These are phyloP conservation scores for Sepioteuthis lessoniana DNA, from an alignment of 2,888 invertebrate genomes.

Conservation along the genomic window DNA sequence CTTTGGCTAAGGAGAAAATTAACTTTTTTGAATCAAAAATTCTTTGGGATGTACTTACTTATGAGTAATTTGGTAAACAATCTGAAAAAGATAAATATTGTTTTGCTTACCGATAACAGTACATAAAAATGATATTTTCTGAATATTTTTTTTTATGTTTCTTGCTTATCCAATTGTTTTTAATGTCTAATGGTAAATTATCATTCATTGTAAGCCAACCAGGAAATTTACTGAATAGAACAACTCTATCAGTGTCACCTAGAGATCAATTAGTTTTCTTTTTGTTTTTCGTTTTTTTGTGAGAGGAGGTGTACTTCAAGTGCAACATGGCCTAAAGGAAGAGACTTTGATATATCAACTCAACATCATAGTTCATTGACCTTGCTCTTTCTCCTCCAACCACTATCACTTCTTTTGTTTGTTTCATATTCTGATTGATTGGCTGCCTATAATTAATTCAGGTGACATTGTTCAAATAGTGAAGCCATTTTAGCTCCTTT, in stretches of 20 bases:
- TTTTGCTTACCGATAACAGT: too few relatives aligned
- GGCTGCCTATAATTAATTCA: constrained; percentile 20
- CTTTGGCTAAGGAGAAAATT: too few relatives aligned
- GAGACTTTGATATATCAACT: background rate
- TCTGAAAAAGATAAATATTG: too few relatives aligned
- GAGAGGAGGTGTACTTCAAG: background rate
- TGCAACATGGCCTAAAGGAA: background rate
- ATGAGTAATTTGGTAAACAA: too few relatives aligned
- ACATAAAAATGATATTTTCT: background rate
- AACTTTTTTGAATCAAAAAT: too few relatives aligned
- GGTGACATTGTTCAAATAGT: constrained; percentile 9
- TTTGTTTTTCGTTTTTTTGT: too few relatives aligned
- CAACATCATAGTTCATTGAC: background rate
- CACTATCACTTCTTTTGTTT: background rate
- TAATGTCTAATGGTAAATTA: background rate
- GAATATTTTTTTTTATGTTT: background rate
- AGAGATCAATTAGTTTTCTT: background rate
- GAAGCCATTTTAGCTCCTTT: constrained; percentile 7
- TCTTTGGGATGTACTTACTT: too few relatives aligned
- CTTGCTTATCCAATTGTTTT: background rate
- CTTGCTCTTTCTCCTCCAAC: background rate
- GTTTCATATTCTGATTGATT: background rate
- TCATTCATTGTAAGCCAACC: background rate
- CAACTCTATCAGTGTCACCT: background rate
- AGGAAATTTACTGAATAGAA: background rate